These are phyloP conservation scores for Denticeps clupeoides DNA, from an alignment of 2,797 vertebrate species.

Conservation along the genomic window DNA sequence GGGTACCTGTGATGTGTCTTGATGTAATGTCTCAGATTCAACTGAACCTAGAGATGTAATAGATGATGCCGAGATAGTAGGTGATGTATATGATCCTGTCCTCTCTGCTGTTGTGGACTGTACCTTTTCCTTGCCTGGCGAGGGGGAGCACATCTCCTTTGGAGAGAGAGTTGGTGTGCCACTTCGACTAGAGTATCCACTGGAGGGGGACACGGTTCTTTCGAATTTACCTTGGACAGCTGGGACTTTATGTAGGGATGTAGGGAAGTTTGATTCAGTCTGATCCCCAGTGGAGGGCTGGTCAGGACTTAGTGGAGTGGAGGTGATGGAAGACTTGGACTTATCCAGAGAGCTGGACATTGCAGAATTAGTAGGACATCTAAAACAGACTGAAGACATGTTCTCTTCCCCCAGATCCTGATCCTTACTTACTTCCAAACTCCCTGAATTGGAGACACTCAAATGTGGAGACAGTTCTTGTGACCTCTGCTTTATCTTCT, in stretches of 20 bases:
- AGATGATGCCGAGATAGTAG: constrained; percentile 69
- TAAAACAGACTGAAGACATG: constrained; percentile 30
- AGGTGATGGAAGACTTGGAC: constrained; percentile 16
- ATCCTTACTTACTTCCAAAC: constrained; percentile 19
- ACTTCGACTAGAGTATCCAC: constrained; percentile 94
- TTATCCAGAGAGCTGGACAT: constrained; percentile 34
- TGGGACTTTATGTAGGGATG: constrained; percentile 45
- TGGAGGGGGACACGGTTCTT: constrained; percentile 90
- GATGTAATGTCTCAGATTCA: constrained; percentile 57
- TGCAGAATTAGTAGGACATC: constrained; percentile 22
- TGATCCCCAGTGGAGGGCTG: constrained; percentile 22
- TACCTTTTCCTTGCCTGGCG: constrained; percentile 61
- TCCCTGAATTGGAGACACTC: constrained; percentile 28
- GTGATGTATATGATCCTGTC: constrained; percentile 60
- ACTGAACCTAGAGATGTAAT: constrained; percentile 75
- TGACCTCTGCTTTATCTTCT: constrained; percentile 39
- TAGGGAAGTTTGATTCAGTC: constrained; percentile 33
- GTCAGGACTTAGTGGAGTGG: constrained; percentile 22
- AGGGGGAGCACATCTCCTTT: constrained; percentile 61
- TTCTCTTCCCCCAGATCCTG: constrained; percentile 37
- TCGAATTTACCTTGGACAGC: constrained; percentile 63
- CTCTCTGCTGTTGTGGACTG: constrained; percentile 76
- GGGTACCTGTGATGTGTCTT: constrained; percentile 37
- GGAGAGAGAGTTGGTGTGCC: constrained; percentile 82
- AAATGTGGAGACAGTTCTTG: constrained; percentile 24